Evolutionary conservation across 2,888 invertebrate species (phyloP).

Genomic region (Anthophora plumipes): DNA sequence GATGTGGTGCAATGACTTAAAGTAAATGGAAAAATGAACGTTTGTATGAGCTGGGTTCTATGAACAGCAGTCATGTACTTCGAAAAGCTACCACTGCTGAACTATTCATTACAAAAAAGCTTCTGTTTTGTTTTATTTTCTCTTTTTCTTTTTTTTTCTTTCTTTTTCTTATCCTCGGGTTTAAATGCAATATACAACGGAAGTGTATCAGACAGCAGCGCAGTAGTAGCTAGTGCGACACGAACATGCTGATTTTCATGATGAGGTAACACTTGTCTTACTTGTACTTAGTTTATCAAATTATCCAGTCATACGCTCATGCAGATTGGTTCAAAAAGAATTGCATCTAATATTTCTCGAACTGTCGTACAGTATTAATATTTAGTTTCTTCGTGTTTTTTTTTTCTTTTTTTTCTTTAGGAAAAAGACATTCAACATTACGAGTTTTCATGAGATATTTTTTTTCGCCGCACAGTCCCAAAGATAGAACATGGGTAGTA

Average conservation of each 20-base stretch:
- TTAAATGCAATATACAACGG: constrained; percentile 82
- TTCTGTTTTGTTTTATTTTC: constrained; percentile 19
- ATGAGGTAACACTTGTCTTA: constrained; percentile 85
- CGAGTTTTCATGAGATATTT: constrained; percentile 74
- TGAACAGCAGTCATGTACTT: constrained; percentile 78
- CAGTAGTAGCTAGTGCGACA: constrained; percentile 77
- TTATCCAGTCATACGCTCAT: constrained; percentile 85
- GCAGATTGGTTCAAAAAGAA: constrained; percentile 78
- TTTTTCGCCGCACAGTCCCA: constrained; percentile 79
- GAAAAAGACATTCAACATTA: constrained; percentile 80
- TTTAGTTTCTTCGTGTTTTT: constrained; percentile 70
- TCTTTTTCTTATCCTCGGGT: constrained; percentile 29
- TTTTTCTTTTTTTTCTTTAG: no score
- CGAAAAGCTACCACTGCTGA: constrained; percentile 72
- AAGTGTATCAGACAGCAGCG: constrained; percentile 75
- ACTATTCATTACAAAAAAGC: constrained; percentile 73
- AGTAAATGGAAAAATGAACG: constrained; percentile 85
- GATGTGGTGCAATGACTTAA: constrained; percentile 85
- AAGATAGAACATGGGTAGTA: constrained; percentile 71
- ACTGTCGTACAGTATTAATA: constrained; percentile 78
- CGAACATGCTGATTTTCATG: constrained; percentile 81
- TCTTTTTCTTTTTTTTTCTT: constrained; percentile 27
- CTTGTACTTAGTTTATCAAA: constrained; percentile 85
- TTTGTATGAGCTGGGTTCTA: constrained; percentile 84
- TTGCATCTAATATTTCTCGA: constrained; percentile 70